Evolutionary conservation across 2,113 vertebrate genomes (phyloP).

Genomic region (Thalassarche chlororhynchos): DNA sequence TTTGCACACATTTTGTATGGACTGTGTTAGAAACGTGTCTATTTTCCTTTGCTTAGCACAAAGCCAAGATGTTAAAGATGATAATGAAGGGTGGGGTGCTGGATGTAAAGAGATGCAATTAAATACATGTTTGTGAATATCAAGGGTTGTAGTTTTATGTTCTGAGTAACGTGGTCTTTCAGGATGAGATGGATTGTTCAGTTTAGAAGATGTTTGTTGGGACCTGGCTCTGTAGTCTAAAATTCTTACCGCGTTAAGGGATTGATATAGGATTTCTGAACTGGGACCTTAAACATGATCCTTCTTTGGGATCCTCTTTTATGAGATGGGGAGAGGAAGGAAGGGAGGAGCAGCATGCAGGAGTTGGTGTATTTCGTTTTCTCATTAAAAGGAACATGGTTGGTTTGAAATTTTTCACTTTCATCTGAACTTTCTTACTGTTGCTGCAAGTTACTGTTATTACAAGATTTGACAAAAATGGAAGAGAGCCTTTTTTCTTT

Average conservation of each 20-base stretch:
- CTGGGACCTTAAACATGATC: neutral
- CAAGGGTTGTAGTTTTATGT: neutral
- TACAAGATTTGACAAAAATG: neutral
- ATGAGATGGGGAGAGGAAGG: constrained; percentile 56
- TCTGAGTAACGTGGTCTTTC: neutral
- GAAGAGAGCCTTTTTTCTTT: neutral
- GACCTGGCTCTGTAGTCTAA: neutral
- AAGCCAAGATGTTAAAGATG: neutral
- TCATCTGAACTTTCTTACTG: neutral
- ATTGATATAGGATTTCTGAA: neutral
- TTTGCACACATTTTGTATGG: neutral
- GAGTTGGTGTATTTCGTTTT: constrained; percentile 36
- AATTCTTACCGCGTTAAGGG: neutral
- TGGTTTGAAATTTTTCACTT: constrained; percentile 23
- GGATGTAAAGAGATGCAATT: neutral
- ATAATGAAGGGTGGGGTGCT: neutral
- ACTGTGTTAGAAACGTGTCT: neutral
- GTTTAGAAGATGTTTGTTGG: neutral
- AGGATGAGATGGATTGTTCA: neutral
- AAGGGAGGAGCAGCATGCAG: constrained; percentile 53
- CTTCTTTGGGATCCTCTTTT: constrained; percentile 38
- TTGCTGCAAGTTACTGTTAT: neutral
- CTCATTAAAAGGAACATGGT: neutral
- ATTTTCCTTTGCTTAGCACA: neutral
- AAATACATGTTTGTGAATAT: neutral